These are phyloP conservation scores for Parascotia fuliginaria DNA, from an alignment of 2,888 invertebrate genomes.

Conservation along the genomic window DNA sequence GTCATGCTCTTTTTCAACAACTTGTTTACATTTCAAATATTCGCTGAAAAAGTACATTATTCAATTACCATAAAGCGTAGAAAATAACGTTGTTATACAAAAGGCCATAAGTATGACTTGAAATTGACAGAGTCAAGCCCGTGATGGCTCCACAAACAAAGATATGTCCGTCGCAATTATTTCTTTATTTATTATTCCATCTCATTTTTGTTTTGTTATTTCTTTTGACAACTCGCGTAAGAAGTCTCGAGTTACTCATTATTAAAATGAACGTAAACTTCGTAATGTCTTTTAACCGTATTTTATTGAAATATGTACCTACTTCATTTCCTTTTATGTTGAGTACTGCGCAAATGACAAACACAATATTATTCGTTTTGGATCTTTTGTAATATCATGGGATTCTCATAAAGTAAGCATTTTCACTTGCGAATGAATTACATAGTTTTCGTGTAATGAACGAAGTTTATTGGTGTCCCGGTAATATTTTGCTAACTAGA, in stretches of 20 bases:
- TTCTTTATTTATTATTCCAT: slow-evolving; percentile 61
- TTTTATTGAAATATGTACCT: slow-evolving; percentile 17
- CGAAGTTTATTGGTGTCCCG: too few species aligned
- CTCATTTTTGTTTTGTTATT: slow-evolving; percentile 52
- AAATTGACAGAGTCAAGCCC: slow-evolving; percentile 44
- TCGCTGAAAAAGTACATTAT: neutral
- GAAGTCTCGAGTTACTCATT: slow-evolving; percentile 50
- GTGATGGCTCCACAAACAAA: slow-evolving; percentile 51
- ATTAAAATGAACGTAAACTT: slow-evolving; percentile 51
- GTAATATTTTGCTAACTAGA: too few species aligned
- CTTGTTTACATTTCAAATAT: neutral
- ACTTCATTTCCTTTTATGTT: slow-evolving; percentile 3
- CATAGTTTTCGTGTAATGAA: too few species aligned
- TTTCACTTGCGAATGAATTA: neutral
- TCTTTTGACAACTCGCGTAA: slow-evolving; percentile 49
- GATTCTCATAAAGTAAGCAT: neutral
- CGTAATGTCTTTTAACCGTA: slow-evolving; percentile 30
- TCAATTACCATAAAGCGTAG: neutral
- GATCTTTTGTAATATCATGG: neutral
- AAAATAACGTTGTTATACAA: slow-evolving; percentile 14
- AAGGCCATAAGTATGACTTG: slow-evolving; percentile 30
- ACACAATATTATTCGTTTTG: neutral
- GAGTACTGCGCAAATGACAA: slow-evolving; percentile 1
- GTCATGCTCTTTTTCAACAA: too few species aligned
- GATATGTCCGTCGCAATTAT: slow-evolving; percentile 60